A percentile compares a stretch with the other conserved stretches of the same genome.
phyloP scores from a whole-genome alignment of 1,140 invertebrate species.

The Euwallacea fornicatus region DNA sequence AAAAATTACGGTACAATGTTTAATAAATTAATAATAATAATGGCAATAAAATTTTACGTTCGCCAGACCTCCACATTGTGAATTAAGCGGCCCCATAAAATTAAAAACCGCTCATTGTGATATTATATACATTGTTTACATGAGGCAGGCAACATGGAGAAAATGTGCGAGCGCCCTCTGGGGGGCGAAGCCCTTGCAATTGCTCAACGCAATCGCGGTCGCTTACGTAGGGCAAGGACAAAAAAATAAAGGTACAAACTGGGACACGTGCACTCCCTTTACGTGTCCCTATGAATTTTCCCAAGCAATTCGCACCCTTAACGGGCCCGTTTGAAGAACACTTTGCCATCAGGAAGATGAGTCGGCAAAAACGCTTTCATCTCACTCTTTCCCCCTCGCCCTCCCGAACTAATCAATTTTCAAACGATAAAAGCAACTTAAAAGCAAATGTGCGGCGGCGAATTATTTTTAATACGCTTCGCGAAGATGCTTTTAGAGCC shows the following conservation, averaged over 20 bases:
- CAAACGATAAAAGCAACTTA: conserved; percentile 17
- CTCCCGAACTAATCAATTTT: conserved; percentile 16
- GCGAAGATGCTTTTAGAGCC: background rate
- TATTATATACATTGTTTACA: too few species aligned
- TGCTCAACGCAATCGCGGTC: too few species aligned
- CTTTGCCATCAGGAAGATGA: conserved; percentile 13
- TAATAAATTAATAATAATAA: conserved; percentile 13
- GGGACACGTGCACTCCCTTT: background rate
- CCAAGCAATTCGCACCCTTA: conserved; percentile 1
- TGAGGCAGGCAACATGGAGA: too few species aligned
- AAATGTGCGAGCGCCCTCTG: too few species aligned
- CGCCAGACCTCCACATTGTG: background rate
- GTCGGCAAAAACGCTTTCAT: conserved; percentile 15
- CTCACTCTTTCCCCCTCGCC: background rate
- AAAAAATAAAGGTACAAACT: too few species aligned
- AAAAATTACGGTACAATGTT: conserved; percentile 21
- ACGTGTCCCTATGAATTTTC: conserved; percentile 8
- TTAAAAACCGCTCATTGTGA: too few species aligned
- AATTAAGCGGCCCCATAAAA: too few species aligned
- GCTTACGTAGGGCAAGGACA: too few species aligned
- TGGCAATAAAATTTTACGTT: conserved; percentile 24
- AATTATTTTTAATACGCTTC: conserved; percentile 5
- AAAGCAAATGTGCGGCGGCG: conserved; percentile 9
- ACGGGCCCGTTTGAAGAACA: conserved; percentile 13
- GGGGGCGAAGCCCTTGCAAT: too few species aligned